Conservation (phyloP, 2,113 vertebrate species). For the Patagioenas fasciata region DNA sequence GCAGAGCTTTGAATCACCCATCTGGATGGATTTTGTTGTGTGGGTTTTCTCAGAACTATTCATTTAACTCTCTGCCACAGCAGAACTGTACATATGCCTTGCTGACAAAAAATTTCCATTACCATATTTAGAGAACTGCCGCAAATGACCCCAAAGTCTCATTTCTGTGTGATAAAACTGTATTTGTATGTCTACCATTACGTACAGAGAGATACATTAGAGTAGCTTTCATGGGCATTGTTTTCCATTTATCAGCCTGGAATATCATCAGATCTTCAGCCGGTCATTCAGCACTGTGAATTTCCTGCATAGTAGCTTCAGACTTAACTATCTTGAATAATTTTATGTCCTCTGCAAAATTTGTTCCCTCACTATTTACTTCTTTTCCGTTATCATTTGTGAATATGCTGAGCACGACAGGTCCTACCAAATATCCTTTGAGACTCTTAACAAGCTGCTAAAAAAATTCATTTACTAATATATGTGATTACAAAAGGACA, state of each 20-base stretch:
- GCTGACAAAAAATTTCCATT: constrained; percentile 1
- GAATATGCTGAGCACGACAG: not conserved
- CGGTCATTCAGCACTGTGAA: not conserved
- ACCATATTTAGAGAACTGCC: not conserved
- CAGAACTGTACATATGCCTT: not conserved
- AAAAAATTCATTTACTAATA: not conserved
- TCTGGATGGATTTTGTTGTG: not conserved
- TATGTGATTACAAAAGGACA: not conserved
- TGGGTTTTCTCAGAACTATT: constrained; percentile 14
- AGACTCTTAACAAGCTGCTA: not conserved
- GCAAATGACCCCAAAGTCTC: not conserved
- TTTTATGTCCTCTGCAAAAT: not conserved
- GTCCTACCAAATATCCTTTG: not conserved
- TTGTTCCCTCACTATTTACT: not conserved
- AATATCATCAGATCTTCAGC: not conserved
- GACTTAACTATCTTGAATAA: not conserved
- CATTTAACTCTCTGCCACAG: not conserved
- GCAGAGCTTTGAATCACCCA: not conserved
- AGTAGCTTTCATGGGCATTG: not conserved
- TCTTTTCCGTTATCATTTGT: not conserved
- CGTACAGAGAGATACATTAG: not conserved
- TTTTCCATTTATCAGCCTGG: not conserved
- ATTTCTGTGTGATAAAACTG: not conserved
- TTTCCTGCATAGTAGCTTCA: not conserved
- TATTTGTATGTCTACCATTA: not conserved